Base-by-base conservation (phyloP, 2,797 vertebrate genomes). In the Nannoperca australis region DNA sequence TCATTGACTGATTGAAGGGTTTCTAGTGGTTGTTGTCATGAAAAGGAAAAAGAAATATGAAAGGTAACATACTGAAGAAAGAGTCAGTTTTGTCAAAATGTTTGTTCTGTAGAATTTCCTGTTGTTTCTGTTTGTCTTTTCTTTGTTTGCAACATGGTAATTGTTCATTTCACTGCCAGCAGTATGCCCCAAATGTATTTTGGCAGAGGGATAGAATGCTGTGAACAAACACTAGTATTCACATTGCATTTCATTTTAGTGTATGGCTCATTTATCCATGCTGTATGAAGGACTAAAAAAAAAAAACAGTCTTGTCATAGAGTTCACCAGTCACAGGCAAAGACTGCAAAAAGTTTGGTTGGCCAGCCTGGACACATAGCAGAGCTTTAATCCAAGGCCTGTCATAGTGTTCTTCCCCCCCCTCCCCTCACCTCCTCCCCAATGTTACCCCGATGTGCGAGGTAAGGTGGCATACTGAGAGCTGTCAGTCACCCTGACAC, bases 401-500 rank as follows among this genome's bases (percentile, higher is more conserved):
- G n/a, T 55, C n/a, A 1, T 8, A 3, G 32, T 40, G 10, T 75
- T 27, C n/a, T 27, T 2, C 24, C 24, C 24, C 24, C 24, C 24
- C 40, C 22, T 24, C 0, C 40, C 24, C 34, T 20, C 38, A 0
- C n/a, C 20, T 15, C 60, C 30, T 45, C 67, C 14, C 22, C 69
- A 18, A 7, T 12, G 0, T 54, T 38, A 68, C 65, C 49, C 56
- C 0, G 13, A 73, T 75, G 80, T 79, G 74, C 81, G 79, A 82
- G 71, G 18, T 51, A 71, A 76, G 59, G 3, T 62, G 72, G 84
- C 66, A 38, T 32, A 17, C 79, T 15, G 62, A 83, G 70, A 84
- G 70, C 78, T 81, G 88, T 84, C 85, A 77, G 54, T 88, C 82
- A 80, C 34, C 10, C 2, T 62, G 71, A 82, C 69, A 67, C 10